Evolutionary conservation across 2,888 invertebrate genomes (phyloP).

Genomic region (Leptopilina syphax): DNA sequence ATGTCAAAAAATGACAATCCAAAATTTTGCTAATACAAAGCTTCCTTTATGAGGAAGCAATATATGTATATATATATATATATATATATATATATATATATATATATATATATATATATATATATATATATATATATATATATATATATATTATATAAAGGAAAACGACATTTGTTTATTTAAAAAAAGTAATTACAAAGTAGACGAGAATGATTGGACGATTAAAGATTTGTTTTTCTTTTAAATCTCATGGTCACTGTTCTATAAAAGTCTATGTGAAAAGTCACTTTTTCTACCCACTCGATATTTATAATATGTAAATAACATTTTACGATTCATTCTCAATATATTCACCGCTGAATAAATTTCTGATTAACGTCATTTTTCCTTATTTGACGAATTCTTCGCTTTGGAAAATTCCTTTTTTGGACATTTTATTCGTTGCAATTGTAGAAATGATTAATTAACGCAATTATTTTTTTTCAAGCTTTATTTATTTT

Average conservation of each 20-base stretch:
- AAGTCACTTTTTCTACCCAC: conserved; percentile 70
- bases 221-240: conserved; percentile 7
- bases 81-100: too few species aligned
- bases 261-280: conserved; percentile 48
- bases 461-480: not conserved
- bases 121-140: too few species aligned
- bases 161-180: too few species aligned
- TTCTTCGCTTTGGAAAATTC: conserved; percentile 41
- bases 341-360: conserved; percentile 30
- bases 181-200: too few species aligned
- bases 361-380: conserved; percentile 47
- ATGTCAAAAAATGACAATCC: too few species aligned
- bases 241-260: conserved; percentile 67
- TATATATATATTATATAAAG: too few species aligned
- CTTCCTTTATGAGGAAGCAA: too few species aligned
- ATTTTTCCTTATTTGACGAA: not conserved
- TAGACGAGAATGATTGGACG: conserved; percentile 7
- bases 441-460: not conserved
- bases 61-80: too few species aligned
- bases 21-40: too few species aligned
- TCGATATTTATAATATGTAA: conserved; percentile 46
- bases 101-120: too few species aligned
- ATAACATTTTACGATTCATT: conserved; percentile 21
- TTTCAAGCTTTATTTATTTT: conserved; percentile 36
- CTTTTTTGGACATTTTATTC: conserved; percentile 29